Evolutionary conservation across 2,888 invertebrate genomes (phyloP).

Genomic region (Notodonta dromedarius): DNA sequence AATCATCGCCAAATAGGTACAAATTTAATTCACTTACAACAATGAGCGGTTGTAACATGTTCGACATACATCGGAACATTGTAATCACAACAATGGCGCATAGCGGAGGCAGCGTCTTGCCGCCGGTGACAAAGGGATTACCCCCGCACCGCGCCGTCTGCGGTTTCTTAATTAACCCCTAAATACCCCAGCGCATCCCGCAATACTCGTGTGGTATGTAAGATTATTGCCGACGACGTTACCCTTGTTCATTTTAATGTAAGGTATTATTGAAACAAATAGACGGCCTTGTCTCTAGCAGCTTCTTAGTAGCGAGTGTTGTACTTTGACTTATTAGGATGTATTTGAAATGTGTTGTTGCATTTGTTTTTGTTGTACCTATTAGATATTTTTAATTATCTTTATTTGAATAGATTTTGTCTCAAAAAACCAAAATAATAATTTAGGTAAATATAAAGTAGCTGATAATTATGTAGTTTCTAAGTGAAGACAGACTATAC

Average conservation of each 20-base stretch:
- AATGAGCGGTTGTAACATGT: conserved; percentile 21
- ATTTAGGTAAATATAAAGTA: too few species aligned
- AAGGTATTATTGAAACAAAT: conserved; percentile 75
- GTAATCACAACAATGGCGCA: conserved; percentile 55
- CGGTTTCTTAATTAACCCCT: conserved; percentile 83
- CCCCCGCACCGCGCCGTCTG: conserved; percentile 63
- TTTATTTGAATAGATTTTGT: too few species aligned
- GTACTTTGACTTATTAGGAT: background rate
- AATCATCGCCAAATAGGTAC: background rate
- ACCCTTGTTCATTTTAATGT: conserved; percentile 78
- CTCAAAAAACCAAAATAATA: too few species aligned
- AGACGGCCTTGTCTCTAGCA: conserved; percentile 53
- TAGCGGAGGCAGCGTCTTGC: conserved; percentile 58
- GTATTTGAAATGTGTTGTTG: conserved; percentile 6
- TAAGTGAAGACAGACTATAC: too few species aligned
- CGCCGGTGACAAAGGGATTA: conserved; percentile 79
- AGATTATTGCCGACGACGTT: conserved; percentile 76
- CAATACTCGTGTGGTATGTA: conserved; percentile 62
- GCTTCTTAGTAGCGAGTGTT: conserved; percentile 50
- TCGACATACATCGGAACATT: conserved; percentile 36
- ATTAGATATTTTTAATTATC: too few species aligned
- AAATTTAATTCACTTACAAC: conserved; percentile 9
- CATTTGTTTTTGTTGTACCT: background rate
- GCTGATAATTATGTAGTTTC: too few species aligned
- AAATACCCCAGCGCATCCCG: conserved; percentile 73